Conservation (phyloP, 2,888 invertebrate genomes). For the Synergus umbraculus region DNA sequence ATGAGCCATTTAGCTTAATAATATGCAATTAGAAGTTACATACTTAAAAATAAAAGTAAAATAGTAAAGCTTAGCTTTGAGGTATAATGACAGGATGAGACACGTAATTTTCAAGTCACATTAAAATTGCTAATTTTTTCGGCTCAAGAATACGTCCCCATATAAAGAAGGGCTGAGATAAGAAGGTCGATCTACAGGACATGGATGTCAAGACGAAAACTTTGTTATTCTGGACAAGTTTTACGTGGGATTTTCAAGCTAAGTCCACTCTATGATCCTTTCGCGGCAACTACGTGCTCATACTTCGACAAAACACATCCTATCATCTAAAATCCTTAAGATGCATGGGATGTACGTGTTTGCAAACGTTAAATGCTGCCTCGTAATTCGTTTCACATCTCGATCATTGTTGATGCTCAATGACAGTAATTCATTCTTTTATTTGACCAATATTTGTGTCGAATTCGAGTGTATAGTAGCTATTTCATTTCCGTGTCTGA, state of each 20-base stretch:
- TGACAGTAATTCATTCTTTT: not conserved
- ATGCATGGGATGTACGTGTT: slow-evolving; percentile 74
- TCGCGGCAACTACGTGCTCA: slow-evolving; percentile 76
- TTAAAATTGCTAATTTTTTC: slow-evolving; percentile 28
- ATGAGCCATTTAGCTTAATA: no score
- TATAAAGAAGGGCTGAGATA: slow-evolving; percentile 9
- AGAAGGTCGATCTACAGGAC: slow-evolving; percentile 21
- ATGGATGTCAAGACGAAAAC: slow-evolving; percentile 55
- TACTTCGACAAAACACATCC: slow-evolving; percentile 74
- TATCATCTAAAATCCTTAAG: slow-evolving; percentile 73
- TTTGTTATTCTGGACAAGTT: slow-evolving; percentile 76
- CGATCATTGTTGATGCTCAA: slow-evolving; percentile 44
- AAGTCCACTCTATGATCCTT: slow-evolving; percentile 77
- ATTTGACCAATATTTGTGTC: not conserved
- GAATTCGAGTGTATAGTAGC: no score
- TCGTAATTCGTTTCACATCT: slow-evolving; percentile 64
- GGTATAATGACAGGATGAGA: not conserved
- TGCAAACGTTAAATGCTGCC: slow-evolving; percentile 65
- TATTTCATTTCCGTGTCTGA: no score
- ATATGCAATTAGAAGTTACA: no score
- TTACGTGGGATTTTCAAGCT: slow-evolving; percentile 74
- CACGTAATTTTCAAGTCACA: not conserved
- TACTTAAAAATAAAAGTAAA: no score
- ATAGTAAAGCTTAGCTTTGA: not conserved
- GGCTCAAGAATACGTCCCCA: not conserved